Evolutionary conservation across 35 echinoderm and acorn worm species (phyloP).

Genomic region (Chiridota heheva): DNA sequence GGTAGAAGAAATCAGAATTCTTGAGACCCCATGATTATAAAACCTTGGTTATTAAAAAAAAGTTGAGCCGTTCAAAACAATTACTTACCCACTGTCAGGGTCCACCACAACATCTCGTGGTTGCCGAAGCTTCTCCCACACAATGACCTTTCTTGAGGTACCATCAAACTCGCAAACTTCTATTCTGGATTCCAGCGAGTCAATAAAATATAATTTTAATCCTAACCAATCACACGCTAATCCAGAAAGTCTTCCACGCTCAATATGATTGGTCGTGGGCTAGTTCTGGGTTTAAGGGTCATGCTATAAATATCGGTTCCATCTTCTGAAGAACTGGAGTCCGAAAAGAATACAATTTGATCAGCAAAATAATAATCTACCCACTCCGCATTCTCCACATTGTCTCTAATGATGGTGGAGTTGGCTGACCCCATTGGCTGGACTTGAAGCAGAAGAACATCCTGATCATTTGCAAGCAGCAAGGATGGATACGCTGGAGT

Average conservation of each 20-base stretch:
- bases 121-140: slow-evolving; percentile 77
- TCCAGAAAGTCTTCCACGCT: slow-evolving; percentile 25
- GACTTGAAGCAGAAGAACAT: not conserved
- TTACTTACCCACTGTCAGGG: slow-evolving; percentile 72
- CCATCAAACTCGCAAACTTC: slow-evolving; percentile 85
- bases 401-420: not conserved
- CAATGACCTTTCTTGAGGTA: slow-evolving; percentile 45
- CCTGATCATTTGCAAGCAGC: not conserved
- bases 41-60: not conserved
- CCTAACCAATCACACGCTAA: slow-evolving; percentile 84
- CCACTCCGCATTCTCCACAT: slow-evolving; percentile 12
- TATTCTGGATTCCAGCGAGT: slow-evolving; percentile 68
- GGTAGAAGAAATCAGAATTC: not conserved
- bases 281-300: not conserved
- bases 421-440: not conserved
- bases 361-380: slow-evolving; percentile 15
- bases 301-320: not conserved
- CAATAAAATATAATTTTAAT: slow-evolving; percentile 77
- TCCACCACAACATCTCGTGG: slow-evolving; percentile 75
- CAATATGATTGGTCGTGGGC: not conserved
- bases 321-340: not conserved
- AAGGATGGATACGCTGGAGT: not conserved
- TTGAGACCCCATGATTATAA: not conserved
- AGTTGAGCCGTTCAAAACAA: not conserved
- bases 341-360: slow-evolving; percentile 9